Conservation (phyloP, 2,888 invertebrate species). For the Eledona agricola region DNA sequence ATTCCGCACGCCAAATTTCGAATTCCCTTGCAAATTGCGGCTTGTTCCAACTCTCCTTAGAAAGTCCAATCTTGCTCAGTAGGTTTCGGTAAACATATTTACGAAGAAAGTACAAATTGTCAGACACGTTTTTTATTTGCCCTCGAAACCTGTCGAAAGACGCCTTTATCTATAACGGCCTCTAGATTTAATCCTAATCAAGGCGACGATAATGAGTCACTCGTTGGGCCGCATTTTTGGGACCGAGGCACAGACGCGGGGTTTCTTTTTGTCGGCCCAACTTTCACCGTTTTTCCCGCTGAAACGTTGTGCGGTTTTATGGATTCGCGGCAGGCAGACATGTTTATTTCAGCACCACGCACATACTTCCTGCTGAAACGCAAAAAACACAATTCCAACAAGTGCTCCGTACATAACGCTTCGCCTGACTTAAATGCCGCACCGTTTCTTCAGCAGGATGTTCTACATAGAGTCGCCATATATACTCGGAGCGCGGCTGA, state of each 20-base stretch:
- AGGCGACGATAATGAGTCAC: too few relatives aligned
- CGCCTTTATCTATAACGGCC: constrained; percentile 25
- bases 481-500: constrained; percentile 35
- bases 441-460: constrained; percentile 17
- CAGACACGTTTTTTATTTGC: constrained; percentile 41
- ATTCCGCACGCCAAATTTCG: constrained; percentile 33
- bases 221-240: too few relatives aligned
- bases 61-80: constrained; percentile 20
- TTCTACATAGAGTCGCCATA: constrained; percentile 30
- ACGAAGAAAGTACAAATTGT: constrained; percentile 42
- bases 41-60: too few relatives aligned
- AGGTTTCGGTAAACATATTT: constrained; percentile 34
- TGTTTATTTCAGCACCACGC: constrained; percentile 10
- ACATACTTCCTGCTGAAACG: constrained; percentile 14
- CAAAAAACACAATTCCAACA: constrained; percentile 25
- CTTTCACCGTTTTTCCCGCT: too few relatives aligned
- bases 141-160: constrained; percentile 21
- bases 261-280: too few relatives aligned
- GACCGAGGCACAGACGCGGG: too few relatives aligned
- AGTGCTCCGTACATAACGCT: constrained; percentile 19
- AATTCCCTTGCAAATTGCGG: too few relatives aligned
- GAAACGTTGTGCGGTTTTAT: constrained; percentile 5
- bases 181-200: constrained; percentile 24
- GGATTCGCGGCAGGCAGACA: constrained; percentile 1
- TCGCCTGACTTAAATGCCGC: constrained; percentile 22